Evolutionary conservation across 92 coral and sea anemone species (phyloP), one percentile per base, ranked within the genome.

Genomic region (Montipora capitata): DNA sequence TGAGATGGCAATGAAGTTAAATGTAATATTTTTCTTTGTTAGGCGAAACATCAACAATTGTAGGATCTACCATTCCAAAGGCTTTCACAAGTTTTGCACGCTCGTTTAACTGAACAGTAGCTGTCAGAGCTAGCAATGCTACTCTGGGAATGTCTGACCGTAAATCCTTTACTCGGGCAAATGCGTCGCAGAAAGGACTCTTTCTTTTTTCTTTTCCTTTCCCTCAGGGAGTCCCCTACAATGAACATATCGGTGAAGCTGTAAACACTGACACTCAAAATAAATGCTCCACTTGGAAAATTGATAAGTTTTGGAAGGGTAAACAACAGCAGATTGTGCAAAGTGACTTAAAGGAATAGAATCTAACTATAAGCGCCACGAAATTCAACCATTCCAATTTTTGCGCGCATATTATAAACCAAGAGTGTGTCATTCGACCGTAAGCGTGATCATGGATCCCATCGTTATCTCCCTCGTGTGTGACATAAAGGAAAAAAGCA

Each of bases 41-140:
- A 10, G 94, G 92, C 6, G 87, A 85, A 0, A 91, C 89, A 68
- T 69, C 48, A 20, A 87, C 80, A 69, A 75, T 65, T 2, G 17
- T 15, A 54, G 76, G 81, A 35, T 73, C 35, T 7, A 27, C 35
- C 76, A 90, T 90, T 7, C 86, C 93, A 73, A 87, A 90, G 8
- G 90, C 83, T 38, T 90, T 79, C 42, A 78, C 48, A 6, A 83
- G 78, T 68, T 83, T 70, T 11, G 68, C 62, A 61, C 93, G 5
- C 59, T 89, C 85, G 38, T 35, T 48, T 3, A 76, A 16, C 18
- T 83, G 84, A 5, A 85, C 94, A 2, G 87, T 87, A 27, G 89
- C 92, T 51, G 94, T 84, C 5, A 92, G 70, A 13, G 86, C 95
- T 38, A 89, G 89, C 11, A 92, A 14, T 7, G 79, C 90, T 35